Conservation (phyloP, 2,797 vertebrate species). For the Cygnus olor region DNA sequence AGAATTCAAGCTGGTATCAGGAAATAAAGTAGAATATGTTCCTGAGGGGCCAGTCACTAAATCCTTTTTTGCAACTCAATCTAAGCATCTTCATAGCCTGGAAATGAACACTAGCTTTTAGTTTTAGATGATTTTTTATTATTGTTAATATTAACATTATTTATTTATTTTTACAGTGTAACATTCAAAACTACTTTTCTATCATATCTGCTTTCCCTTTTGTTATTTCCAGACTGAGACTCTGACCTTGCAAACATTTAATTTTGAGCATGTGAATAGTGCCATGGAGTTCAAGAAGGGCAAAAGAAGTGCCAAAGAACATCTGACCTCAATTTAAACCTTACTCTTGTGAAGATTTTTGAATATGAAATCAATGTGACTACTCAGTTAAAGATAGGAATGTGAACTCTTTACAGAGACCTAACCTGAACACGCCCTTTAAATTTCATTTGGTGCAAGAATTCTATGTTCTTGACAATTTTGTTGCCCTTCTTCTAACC, state of each 20-base stretch:
- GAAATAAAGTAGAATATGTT: not conserved
- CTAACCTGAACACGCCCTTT: not conserved
- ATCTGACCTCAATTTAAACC: constrained; percentile 50
- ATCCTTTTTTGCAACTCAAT: not conserved
- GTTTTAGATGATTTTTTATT: too few species aligned
- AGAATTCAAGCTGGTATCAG: not conserved
- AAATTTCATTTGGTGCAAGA: constrained; percentile 35
- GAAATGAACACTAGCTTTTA: not conserved
- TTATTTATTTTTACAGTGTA: not conserved
- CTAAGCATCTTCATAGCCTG: not conserved
- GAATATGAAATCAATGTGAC: constrained; percentile 54
- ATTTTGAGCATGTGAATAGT: constrained; percentile 18
- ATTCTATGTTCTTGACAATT: not conserved
- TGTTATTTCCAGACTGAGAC: not conserved
- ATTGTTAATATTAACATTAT: too few species aligned
- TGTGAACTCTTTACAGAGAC: constrained; percentile 30
- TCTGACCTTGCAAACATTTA: not conserved
- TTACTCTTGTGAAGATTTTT: constrained; percentile 48
- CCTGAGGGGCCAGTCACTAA: not conserved
- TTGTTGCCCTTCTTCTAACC: not conserved
- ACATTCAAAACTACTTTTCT: not conserved
- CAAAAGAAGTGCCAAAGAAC: constrained; percentile 2
- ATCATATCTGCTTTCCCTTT: not conserved
- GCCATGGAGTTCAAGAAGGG: constrained; percentile 34
- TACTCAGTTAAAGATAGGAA: constrained; percentile 31